phyloP scores from a whole-genome alignment of 2,888 invertebrate genomes.

The Phlogophora meticulosa region DNA sequence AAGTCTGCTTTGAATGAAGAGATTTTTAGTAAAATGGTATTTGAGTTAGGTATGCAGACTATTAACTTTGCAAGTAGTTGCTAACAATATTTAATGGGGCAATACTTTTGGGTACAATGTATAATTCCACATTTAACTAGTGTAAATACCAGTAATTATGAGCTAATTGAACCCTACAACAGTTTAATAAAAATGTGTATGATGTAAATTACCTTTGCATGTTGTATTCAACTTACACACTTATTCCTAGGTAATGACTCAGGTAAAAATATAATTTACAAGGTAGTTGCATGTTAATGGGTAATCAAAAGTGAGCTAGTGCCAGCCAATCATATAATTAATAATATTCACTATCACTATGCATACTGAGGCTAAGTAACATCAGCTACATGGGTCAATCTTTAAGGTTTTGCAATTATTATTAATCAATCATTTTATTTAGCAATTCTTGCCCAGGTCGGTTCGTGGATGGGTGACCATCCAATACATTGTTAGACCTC shows the following conservation, averaged over 20 bases:
- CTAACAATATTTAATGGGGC: background rate
- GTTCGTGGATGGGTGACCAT: no score
- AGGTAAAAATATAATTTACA: conserved; percentile 28
- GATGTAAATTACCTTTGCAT: conserved; percentile 17
- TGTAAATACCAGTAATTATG: background rate
- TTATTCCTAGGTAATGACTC: conserved; percentile 13
- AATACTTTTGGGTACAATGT: background rate
- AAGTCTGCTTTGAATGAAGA: background rate
- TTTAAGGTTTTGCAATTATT: no score
- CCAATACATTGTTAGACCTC: no score
- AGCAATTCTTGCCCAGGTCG: no score
- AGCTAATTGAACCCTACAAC: background rate
- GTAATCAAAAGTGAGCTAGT: conserved; percentile 23
- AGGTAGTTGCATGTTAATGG: conserved; percentile 37
- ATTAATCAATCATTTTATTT: no score
- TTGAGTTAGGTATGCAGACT: background rate
- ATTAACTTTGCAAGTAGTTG: no score
- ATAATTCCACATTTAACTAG: background rate
- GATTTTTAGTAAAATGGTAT: background rate
- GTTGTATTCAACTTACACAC: conserved; percentile 10
- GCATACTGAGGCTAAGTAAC: background rate
- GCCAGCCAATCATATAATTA: conserved; percentile 20
- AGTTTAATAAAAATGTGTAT: background rate
- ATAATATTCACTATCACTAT: conserved; percentile 35
- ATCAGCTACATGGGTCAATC: no score